A percentile compares a stretch with the other conserved stretches of the same genome.
Evolutionary conservation across 2,888 invertebrate species (phyloP).

Genomic region (Stramonita haemastoma): DNA sequence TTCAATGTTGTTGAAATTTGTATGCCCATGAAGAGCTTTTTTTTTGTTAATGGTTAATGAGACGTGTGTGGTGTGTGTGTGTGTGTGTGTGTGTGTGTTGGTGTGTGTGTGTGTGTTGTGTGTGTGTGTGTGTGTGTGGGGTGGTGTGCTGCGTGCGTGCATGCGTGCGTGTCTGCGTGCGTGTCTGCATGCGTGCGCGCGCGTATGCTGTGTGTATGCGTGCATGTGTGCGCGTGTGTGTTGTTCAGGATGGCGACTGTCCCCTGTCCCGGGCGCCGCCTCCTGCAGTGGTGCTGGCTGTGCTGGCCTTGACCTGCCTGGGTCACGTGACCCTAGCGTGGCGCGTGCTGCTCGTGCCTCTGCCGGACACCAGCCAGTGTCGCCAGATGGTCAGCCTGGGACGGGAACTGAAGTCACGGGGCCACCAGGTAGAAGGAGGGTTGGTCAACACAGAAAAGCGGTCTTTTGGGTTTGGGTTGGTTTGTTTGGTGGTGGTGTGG

Average conservation of each 20-base stretch:
- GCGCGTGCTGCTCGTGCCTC: constrained; percentile 38
- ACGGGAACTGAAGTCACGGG: constrained; percentile 27
- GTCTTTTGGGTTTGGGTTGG: not conserved
- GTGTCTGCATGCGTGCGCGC: not conserved
- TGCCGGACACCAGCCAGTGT: constrained; percentile 40
- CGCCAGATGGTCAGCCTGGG: constrained; percentile 41
- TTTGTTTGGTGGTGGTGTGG: no score
- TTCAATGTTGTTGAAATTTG: no score
- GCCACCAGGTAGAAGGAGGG: constrained; percentile 29
- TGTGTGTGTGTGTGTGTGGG: not conserved
- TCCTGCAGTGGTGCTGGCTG: not conserved
- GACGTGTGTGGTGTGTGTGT: not conserved
- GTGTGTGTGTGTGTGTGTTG: not conserved
- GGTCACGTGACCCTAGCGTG: not conserved
- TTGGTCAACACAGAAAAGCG: not conserved
- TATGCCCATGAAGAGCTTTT: not conserved
- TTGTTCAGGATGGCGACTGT: constrained; percentile 20
- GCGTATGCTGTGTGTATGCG: constrained; percentile 4
- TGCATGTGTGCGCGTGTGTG: constrained; percentile 4
- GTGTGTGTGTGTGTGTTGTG: not conserved
- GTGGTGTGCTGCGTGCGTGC: not conserved
- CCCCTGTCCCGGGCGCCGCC: not conserved
- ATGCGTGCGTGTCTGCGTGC: not conserved
- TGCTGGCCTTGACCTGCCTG: not conserved
- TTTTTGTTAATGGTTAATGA: not conserved